Percentiles rank a stretch among this genome's conserved stretches.
Conservation (phyloP, 1,140 invertebrate species). For the Tetraneura akinire region DNA sequence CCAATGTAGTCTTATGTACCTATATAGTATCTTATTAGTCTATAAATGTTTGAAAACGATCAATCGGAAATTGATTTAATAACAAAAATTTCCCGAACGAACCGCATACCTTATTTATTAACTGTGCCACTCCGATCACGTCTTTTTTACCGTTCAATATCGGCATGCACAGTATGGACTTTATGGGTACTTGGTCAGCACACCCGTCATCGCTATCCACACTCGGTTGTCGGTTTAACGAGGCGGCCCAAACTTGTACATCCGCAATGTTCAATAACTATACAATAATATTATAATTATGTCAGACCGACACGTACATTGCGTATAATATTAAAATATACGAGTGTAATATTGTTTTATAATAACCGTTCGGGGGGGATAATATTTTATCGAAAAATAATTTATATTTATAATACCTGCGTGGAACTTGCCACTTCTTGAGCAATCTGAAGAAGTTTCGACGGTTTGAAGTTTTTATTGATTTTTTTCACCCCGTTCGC, state of each 20-base stretch:
- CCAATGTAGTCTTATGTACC: too few relatives aligned
- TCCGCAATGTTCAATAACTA: slow-evolving; percentile 71
- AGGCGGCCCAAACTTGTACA: slow-evolving; percentile 69
- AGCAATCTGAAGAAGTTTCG: slow-evolving; percentile 62
- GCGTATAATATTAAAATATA: too few relatives aligned
- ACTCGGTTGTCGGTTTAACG: slow-evolving; percentile 55
- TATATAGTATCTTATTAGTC: too few relatives aligned
- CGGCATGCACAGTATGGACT: slow-evolving; percentile 85
- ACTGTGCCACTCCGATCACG: slow-evolving; percentile 89
- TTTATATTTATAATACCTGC: too few relatives aligned
- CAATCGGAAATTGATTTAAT: too few relatives aligned
- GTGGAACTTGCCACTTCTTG: slow-evolving; percentile 80
- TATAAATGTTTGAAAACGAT: too few relatives aligned
- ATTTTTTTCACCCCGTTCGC: slow-evolving; percentile 53
- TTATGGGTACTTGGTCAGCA: slow-evolving; percentile 64
- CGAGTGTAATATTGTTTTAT: too few relatives aligned
- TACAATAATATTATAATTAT: too few relatives aligned
- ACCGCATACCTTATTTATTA: slow-evolving; percentile 83
- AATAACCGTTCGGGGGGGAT: too few relatives aligned
- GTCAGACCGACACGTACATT: neutral
- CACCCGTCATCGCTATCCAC: slow-evolving; percentile 19
- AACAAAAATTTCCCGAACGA: too few relatives aligned
- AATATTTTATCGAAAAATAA: too few relatives aligned
- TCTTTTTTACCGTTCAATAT: slow-evolving; percentile 85
- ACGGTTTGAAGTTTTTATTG: slow-evolving; percentile 47